phyloP scores from a whole-genome alignment of 2,113 vertebrate species.

The Ploceus nigricollis region DNA sequence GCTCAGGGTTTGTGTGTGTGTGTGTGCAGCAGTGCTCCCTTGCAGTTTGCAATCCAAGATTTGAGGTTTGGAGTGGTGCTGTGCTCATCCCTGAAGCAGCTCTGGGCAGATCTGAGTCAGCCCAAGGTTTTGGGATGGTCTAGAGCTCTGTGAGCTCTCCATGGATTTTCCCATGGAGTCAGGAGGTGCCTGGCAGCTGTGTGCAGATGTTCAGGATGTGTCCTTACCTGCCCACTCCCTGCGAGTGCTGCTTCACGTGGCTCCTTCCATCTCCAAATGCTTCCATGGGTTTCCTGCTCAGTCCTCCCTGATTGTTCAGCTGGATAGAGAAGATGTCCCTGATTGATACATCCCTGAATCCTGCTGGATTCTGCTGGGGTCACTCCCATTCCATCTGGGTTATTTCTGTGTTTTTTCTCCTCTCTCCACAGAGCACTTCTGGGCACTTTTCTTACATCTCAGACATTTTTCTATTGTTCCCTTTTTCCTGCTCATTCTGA shows the following conservation, averaged over 20 bases:
- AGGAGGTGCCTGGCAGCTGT: neutral
- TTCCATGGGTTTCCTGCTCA: neutral
- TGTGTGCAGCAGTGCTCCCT: neutral
- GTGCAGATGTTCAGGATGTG: neutral
- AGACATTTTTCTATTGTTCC: neutral
- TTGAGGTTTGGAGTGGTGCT: rapidly evolving
- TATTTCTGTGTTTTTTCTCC: rapidly evolving
- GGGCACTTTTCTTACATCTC: neutral
- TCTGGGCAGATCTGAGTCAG: neutral
- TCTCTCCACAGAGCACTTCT: neutral
- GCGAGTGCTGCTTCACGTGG: rapidly evolving
- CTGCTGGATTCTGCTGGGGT: neutral
- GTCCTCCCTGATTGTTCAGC: neutral
- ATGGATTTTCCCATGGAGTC: rapidly evolving
- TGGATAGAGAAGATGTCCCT: neutral
- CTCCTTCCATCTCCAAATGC: neutral
- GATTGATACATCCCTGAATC: rapidly evolving
- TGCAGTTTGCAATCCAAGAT: rapidly evolving
- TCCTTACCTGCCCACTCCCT: neutral
- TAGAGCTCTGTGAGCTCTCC: rapidly evolving
- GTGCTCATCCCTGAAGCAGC: rapidly evolving
- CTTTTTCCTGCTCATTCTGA: neutral
- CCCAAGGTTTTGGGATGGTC: rapidly evolving
- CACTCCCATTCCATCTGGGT: neutral
- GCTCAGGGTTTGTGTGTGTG: rapidly evolving